Evolutionary conservation across 2,113 vertebrate genomes (phyloP).

Genomic region (Bungarus multicinctus): DNA sequence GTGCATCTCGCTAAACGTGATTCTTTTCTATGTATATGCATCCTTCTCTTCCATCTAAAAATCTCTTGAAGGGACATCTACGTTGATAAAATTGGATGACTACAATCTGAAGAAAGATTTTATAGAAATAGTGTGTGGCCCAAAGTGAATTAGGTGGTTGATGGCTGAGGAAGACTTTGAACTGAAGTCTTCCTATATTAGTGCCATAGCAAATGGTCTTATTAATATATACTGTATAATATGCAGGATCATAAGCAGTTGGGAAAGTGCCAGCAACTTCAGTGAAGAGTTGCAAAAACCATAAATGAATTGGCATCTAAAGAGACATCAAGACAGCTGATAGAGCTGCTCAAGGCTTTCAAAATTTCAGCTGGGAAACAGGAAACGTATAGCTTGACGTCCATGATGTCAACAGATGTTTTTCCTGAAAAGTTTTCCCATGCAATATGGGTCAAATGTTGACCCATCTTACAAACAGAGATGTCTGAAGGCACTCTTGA

Average conservation of each 20-base stretch:
- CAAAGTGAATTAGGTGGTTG: background rate
- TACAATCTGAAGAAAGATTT: background rate
- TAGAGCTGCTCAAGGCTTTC: too few relatives aligned
- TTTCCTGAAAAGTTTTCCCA: conserved; percentile 9
- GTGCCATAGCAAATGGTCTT: background rate
- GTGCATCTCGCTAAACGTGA: background rate
- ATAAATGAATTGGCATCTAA: conserved; percentile 1
- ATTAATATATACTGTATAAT: background rate
- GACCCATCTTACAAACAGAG: conserved; percentile 11
- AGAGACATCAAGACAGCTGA: background rate
- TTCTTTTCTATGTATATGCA: background rate
- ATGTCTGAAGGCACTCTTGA: conserved; percentile 45
- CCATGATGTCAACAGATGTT: background rate
- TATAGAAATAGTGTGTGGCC: background rate
- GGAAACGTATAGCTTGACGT: background rate
- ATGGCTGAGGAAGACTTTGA: background rate
- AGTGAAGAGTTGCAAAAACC: background rate
- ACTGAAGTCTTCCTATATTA: background rate
- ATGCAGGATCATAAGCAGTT: background rate
- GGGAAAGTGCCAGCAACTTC: background rate
- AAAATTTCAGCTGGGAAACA: background rate
- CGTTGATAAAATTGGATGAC: background rate
- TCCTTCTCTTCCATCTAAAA: background rate
- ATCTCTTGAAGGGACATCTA: background rate
- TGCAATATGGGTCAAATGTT: conserved; percentile 10